phyloP scores from a whole-genome alignment of 1,140 invertebrate genomes.

The Pseudomyrmex flavicornis region DNA sequence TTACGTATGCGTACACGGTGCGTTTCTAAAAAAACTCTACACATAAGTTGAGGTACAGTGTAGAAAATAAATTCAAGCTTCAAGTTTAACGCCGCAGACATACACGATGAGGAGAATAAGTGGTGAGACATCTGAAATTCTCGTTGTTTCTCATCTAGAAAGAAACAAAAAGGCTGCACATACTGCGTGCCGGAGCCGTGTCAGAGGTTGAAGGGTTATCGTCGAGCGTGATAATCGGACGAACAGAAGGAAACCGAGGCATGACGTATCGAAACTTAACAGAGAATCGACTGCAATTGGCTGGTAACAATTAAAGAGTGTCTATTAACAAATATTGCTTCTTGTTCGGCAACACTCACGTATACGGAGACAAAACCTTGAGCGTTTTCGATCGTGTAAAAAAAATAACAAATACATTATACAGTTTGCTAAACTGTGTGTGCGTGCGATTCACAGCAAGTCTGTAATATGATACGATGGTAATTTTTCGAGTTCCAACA shows the following conservation, averaged over 20 bases:
- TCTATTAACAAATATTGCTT: slow-evolving; percentile 21
- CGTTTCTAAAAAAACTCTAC: neutral
- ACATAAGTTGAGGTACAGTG: too few relatives aligned
- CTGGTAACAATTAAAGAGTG: slow-evolving; percentile 25
- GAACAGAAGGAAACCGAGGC: slow-evolving; percentile 61
- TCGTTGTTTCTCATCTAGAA: slow-evolving; percentile 38
- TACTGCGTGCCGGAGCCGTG: slow-evolving; percentile 22
- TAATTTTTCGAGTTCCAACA: neutral
- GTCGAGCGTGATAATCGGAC: slow-evolving; percentile 31
- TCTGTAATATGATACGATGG: neutral
- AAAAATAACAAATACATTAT: neutral
- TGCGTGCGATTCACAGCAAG: neutral
- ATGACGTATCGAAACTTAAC: slow-evolving; percentile 24
- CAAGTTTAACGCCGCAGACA: neutral
- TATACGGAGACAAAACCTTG: neutral
- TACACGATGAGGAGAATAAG: slow-evolving; percentile 14
- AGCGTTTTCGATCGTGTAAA: neutral
- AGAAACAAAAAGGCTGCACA: slow-evolving; percentile 28
- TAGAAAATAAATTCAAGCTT: neutral
- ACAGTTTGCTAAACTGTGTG: neutral
- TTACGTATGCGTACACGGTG: neutral
- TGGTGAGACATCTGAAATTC: slow-evolving; percentile 31
- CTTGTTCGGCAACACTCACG: neutral
- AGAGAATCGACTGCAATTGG: slow-evolving; percentile 26
- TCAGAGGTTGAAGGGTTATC: slow-evolving; percentile 60